phyloP scores from a whole-genome alignment of 2,797 vertebrate species.

The Coluber constrictor region DNA sequence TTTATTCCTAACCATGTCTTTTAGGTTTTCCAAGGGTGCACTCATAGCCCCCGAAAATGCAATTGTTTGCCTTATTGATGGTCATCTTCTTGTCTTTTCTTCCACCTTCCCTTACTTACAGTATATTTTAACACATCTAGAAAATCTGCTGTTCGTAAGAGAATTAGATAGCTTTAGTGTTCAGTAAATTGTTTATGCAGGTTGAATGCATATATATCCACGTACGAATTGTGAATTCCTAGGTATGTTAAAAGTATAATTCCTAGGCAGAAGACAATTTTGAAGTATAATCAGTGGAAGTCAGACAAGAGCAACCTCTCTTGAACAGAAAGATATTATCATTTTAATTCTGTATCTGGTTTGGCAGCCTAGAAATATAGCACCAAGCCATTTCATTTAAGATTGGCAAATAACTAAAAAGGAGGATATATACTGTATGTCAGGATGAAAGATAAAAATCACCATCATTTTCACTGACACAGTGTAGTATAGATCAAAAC shows the following conservation, averaged over 20 bases:
- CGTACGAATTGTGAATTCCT: not conserved
- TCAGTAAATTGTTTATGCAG: not conserved
- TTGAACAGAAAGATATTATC: not conserved
- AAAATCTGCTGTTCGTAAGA: not conserved
- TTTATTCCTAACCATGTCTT: not conserved
- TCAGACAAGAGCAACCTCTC: not conserved
- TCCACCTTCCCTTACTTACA: not conserved
- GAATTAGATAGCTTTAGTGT: not conserved
- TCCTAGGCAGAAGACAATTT: not conserved
- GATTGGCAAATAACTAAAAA: constrained; percentile 20
- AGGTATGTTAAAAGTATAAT: not conserved
- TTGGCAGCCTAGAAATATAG: constrained; percentile 13
- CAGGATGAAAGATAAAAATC: not conserved
- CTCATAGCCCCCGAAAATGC: not conserved
- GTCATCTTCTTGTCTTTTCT: not conserved
- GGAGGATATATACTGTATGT: constrained; percentile 5
- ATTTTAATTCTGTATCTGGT: not conserved
- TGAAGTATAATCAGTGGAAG: not conserved
- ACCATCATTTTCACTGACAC: not conserved
- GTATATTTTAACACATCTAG: not conserved
- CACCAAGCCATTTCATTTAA: not conserved
- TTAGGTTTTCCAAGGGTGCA: not conserved
- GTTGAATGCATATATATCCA: not conserved
- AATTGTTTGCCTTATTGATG: not conserved
- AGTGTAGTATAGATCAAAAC: not conserved